These are phyloP conservation scores for Myotis planiceps DNA, from an alignment of 2,797 vertebrate genomes.

Conservation along the genomic window DNA sequence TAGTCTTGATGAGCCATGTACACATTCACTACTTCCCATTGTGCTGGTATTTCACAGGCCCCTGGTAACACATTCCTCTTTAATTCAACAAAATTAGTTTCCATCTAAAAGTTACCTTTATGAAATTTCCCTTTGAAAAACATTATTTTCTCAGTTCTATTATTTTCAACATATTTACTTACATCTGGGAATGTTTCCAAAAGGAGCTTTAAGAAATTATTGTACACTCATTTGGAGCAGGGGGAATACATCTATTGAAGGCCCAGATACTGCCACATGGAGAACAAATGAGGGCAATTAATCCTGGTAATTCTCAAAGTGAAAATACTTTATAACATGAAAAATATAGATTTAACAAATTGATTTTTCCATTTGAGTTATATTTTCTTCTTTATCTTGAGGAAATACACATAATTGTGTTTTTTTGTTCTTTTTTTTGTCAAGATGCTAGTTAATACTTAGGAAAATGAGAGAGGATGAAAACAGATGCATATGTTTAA, in stretches of 20 bases:
- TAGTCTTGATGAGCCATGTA: neutral
- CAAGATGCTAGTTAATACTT: slow-evolving; percentile 59
- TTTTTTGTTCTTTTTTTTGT: slow-evolving; percentile 29
- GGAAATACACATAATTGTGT: neutral
- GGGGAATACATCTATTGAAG: slow-evolving; percentile 9
- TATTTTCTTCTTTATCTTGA: slow-evolving; percentile 25
- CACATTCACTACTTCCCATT: neutral
- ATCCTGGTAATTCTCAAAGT: slow-evolving; percentile 67
- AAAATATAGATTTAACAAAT: slow-evolving; percentile 66
- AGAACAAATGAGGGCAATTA: slow-evolving; percentile 68
- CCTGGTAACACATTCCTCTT: neutral
- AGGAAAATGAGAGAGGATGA: neutral
- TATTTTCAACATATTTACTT: slow-evolving; percentile 70
- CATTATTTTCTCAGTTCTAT: slow-evolving; percentile 50
- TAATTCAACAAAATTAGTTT: slow-evolving; percentile 51
- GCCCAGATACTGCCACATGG: slow-evolving; percentile 2
- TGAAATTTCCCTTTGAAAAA: slow-evolving; percentile 41
- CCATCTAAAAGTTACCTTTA: neutral
- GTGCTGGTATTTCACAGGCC: neutral
- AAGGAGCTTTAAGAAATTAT: slow-evolving; percentile 60
- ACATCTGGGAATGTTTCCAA: slow-evolving; percentile 69
- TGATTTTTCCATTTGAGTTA: slow-evolving; percentile 56
- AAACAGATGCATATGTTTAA: slow-evolving; percentile 54
- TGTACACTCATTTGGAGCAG: neutral
- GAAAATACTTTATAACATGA: slow-evolving; percentile 70